Evolutionary conservation across 2,888 invertebrate species (phyloP).

Genomic region (Chalcis sispes): DNA sequence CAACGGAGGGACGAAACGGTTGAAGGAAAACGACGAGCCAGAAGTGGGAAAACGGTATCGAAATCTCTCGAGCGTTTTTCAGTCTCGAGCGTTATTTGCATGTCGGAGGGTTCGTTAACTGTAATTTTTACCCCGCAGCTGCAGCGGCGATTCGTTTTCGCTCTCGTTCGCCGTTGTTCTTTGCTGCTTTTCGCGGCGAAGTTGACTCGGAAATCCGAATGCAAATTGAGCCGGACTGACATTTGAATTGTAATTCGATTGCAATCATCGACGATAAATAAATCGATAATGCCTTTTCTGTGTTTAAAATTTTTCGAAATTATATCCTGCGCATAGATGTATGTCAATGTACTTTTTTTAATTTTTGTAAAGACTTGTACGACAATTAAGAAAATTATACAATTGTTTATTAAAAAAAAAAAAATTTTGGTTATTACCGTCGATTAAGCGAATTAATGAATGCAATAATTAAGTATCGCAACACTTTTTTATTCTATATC

Average conservation of each 20-base stretch:
- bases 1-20: background rate
- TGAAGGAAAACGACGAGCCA: constrained; percentile 22
- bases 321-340: too few relatives aligned
- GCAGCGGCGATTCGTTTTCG: background rate
- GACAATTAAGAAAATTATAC: too few relatives aligned
- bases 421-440: too few relatives aligned
- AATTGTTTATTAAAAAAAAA: too few relatives aligned
- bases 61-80: constrained; percentile 17
- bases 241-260: constrained; percentile 35
- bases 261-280: constrained; percentile 22
- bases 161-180: constrained; percentile 10
- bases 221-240: constrained; percentile 5
- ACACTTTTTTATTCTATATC: too few relatives aligned
- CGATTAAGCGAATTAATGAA: too few relatives aligned
- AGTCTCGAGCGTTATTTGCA: constrained; percentile 22
- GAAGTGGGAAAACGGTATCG: too few relatives aligned
- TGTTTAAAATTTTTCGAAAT: too few relatives aligned
- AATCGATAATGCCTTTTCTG: background rate
- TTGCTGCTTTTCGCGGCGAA: background rate
- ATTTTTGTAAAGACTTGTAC: too few relatives aligned
- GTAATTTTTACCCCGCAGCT: constrained; percentile 24
- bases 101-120: constrained; percentile 30
- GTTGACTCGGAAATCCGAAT: constrained; percentile 20
- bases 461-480: too few relatives aligned
- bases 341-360: too few relatives aligned